Base-by-base conservation (phyloP, 2,113 vertebrate genomes). In the Psephotus haematonotus region DNA sequence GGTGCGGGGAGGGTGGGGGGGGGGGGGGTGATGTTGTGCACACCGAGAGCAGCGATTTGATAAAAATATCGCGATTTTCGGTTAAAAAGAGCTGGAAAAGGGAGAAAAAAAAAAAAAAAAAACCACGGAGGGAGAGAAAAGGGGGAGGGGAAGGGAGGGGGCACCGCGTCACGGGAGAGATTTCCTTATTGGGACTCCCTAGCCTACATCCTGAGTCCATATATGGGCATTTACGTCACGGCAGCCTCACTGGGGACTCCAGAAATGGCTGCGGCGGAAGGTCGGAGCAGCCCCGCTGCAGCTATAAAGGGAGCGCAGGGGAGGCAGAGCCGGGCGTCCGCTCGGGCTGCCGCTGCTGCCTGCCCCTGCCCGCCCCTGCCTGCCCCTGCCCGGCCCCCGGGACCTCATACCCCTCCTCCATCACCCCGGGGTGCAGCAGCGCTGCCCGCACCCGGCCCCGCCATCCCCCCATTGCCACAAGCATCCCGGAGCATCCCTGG, bases 141-240 rank as follows among this genome's bases (percentile, higher is more conserved):
- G 78, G 62, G 35, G 82, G 86, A 72, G 76, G 78, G 82, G 71
- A 60, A 27, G 27, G 46, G 23, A 71, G 62, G 79, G 53, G 46
- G 67, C 67, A 69, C 63, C 19, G 98, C 99, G 98, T 98, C 99
- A 99, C 98, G 92, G 96, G 97, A 97, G 98, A 98, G 98, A 97
- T 97, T 98, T 98, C 99, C 99, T 99, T 98, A 98, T 98, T 98
- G 98, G 98, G 98, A 97, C 97, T 98, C 98, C 98, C 98, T 98
- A 97, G 98, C 98, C 97, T 78, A 99, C 99, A 99, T 99, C 99
- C 99, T 99, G 98, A 99, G 98, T 99, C 99, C 99, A 98, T 99
- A 93, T 99, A 98, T 99, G 99, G 99, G 98, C 99, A 99, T 98
- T 98, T 99, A 99, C 98, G 99, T 99, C 99, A 98, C 94, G 94